Evolutionary conservation across 2,888 invertebrate genomes (phyloP), one percentile per base, ranked within the genome.

Genomic region (Tetragonisca angustula): DNA sequence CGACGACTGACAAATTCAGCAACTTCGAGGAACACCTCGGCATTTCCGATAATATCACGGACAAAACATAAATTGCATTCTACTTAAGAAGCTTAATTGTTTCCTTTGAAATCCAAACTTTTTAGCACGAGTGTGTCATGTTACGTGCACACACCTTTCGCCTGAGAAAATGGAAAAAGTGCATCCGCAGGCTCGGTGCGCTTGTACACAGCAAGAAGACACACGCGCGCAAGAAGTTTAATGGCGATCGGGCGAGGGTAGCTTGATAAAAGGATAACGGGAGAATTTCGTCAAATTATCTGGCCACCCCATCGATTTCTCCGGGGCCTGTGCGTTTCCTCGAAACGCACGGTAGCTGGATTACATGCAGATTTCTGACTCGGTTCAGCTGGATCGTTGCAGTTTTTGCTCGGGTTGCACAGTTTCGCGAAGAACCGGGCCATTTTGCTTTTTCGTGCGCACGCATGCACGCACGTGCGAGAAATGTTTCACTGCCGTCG

Each of bases 281-380:
- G 36, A 74, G 74, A 78, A 74, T 85, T 87, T 89, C 67, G 65
- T 61, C 75, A 67, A 88, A 86, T 86, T 88, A 89, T 88, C 82
- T 79, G 54, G n/a, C 17, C 27, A 32, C 49, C 74, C 78, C 79
- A 84, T 86, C 90, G 74, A 88, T 86, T 27, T 70, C 68, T 19
- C 19, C 9, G 19, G 19, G 54, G 74, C 52, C 54, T 11, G 19
- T 6, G 17, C 15, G 54, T 68, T 83, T 76, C 76, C 81, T 64
- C 70, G 78, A 70, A 79, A 74, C 62, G 43, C 43, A 52, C 49
- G 6, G 62, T 56, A n/a, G 59, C 27, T 65, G 81, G 82, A 88
- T 89, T 90, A 90, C 90, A 87, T 87, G 89, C 87, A 85, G 90
- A 89, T 89, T 90, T 90, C 84, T 21, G 2, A 5, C 24, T 70